Evolutionary conservation across 2,797 vertebrate species (phyloP).

Genomic region (Hylomyscus alleni): DNA sequence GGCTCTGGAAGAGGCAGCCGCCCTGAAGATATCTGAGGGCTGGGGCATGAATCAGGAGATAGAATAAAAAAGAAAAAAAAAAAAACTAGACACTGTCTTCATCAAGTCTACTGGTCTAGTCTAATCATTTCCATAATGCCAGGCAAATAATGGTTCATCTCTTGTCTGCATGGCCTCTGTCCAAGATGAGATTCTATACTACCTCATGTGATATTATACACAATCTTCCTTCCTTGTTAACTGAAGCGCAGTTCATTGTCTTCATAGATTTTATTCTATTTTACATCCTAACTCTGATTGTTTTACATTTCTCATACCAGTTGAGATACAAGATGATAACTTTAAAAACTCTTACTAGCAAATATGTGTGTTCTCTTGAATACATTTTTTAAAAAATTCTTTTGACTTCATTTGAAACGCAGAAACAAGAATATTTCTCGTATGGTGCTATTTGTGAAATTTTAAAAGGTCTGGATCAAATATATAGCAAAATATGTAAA

Average conservation of each 20-base stretch:
- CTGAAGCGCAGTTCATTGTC: neutral
- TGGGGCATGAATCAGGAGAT: neutral
- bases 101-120: neutral
- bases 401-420: constrained; percentile 30
- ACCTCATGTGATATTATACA: neutral
- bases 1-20: neutral
- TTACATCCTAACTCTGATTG: neutral
- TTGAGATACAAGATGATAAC: neutral
- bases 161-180: neutral
- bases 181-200: neutral
- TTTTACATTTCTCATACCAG: neutral
- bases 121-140: neutral
- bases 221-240: neutral
- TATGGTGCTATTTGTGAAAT: neutral
- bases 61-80: too few relatives aligned
- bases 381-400: constrained; percentile 19
- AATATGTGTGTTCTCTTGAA: neutral
- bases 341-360: neutral
- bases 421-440: constrained; percentile 7
- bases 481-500: neutral
- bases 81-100: neutral
- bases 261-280: neutral
- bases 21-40: neutral
- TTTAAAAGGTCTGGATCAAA: constrained; percentile 29
- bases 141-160: neutral